These are phyloP conservation scores for Leptothorax acervorum DNA, from an alignment of 2,888 invertebrate genomes.

Conservation along the genomic window DNA sequence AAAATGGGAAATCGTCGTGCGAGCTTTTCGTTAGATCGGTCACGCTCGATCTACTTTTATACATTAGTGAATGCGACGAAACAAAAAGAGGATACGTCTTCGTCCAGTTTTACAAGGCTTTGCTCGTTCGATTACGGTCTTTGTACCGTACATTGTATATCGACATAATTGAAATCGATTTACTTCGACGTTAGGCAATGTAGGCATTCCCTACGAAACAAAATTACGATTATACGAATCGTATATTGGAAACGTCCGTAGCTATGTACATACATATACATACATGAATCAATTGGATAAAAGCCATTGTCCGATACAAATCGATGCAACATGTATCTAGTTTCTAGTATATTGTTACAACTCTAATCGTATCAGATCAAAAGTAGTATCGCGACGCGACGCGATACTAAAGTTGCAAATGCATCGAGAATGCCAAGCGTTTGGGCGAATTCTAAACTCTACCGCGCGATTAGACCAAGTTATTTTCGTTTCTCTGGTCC, in stretches of 20 bases:
- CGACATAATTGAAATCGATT: constrained; percentile 50
- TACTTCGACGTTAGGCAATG: not conserved
- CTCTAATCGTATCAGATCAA: not conserved
- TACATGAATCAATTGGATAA: constrained; percentile 2
- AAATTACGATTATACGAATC: constrained; percentile 1
- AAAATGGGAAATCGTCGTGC: constrained; percentile 15
- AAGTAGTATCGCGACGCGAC: too few relatives aligned
- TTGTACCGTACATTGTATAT: not conserved
- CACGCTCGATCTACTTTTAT: constrained; percentile 40
- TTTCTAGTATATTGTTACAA: not conserved
- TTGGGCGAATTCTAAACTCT: constrained; percentile 50
- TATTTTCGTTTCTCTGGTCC: constrained; percentile 57
- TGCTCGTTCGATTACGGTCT: constrained; percentile 22
- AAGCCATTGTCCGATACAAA: constrained; percentile 5
- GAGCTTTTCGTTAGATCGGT: constrained; percentile 31
- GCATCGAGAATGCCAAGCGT: constrained; percentile 5
- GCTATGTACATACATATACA: too few relatives aligned
- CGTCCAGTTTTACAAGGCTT: not conserved
- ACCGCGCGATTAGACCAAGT: constrained; percentile 53
- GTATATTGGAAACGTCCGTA: not conserved
- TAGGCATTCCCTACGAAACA: not conserved
- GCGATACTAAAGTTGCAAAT: not conserved
- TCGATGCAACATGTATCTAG: not conserved
- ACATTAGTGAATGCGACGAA: not conserved
- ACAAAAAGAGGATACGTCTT: not conserved